Evolutionary conservation across 2,888 invertebrate genomes (phyloP), one percentile per base, ranked within the genome.

Genomic region (Mycalesis mineus): DNA sequence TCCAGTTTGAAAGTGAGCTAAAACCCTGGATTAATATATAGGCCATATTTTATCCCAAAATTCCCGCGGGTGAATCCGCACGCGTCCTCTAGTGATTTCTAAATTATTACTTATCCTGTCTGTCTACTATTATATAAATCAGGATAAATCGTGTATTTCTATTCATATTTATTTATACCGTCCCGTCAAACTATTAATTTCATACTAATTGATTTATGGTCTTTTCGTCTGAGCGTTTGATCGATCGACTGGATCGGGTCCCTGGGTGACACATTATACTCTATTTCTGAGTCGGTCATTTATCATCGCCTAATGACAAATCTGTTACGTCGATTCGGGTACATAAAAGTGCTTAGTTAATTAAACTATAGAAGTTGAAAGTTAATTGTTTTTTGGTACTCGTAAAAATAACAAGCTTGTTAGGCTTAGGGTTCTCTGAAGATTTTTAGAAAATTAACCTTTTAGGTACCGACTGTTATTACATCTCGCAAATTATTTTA

Each of bases 281-380:
- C 50, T 62, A 55, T 63, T 65, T 51, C 40, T 31, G 51, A 39
- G 68, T 68, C 64, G 58, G 63, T 67, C 65, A 68, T 67, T 69
- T 62, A 62, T 67, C 58, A 58, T 58, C 58, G 56, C 55, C 33
- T 41, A 49, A 56, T 67, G 66, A 70, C 65, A 62, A 68, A 68
- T 60, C 39, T 54, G 33, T 33, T 33, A 9, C 47, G 3, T 31
- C 45, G 14, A 29, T 31, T 28, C 29, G 47, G 47, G 14, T 11
- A 33, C 47, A 47, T 33, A 1, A 47, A 47, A 47, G 47, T 31
- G 33, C 15, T 47, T 47, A 1, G 15, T 47, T 36, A 28, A 29
- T 28, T 29, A 47, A 45, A 45, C 29, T 47, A 11, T 33, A 14
- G 39, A 6, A 5, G 14, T 13, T 39, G 5, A 14, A 14, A 8